phyloP scores from a whole-genome alignment of 2,113 vertebrate genomes.

The Cervus canadensis region DNA sequence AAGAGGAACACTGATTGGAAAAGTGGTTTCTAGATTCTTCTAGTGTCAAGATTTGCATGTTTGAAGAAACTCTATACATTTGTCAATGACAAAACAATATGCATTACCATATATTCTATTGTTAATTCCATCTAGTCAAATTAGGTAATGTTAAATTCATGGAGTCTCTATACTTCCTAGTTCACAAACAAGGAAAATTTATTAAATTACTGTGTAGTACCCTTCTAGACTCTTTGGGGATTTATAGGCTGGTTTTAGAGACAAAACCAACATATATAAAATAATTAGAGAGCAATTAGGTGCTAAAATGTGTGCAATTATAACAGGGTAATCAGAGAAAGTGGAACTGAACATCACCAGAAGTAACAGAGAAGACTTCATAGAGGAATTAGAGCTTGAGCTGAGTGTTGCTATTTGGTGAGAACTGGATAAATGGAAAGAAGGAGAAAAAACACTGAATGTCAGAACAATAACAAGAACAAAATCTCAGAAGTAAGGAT shows the following conservation, averaged over 20 bases:
- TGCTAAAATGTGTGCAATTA: neutral
- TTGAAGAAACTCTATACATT: neutral
- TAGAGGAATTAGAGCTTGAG: neutral
- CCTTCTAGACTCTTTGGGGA: neutral
- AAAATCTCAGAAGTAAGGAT: neutral
- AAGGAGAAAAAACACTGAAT: neutral
- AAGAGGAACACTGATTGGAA: neutral
- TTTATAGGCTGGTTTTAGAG: neutral
- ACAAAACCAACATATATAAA: neutral
- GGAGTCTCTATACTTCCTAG: neutral
- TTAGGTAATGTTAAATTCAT: neutral
- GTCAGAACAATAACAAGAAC: neutral
- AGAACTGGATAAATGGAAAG: neutral
- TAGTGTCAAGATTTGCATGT: neutral
- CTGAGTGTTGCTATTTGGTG: neutral
- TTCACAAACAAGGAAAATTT: neutral
- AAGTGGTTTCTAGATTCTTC: neutral
- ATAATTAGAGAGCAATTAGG: neutral
- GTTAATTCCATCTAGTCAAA: neutral
- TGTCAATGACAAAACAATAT: neutral
- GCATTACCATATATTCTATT: neutral
- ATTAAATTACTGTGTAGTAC: neutral
- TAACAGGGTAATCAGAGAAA: neutral
- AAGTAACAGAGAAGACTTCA: neutral
- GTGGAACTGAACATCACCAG: neutral